These are phyloP conservation scores for Aphis gossypii DNA, from an alignment of 1,140 invertebrate species.

Conservation along the genomic window DNA sequence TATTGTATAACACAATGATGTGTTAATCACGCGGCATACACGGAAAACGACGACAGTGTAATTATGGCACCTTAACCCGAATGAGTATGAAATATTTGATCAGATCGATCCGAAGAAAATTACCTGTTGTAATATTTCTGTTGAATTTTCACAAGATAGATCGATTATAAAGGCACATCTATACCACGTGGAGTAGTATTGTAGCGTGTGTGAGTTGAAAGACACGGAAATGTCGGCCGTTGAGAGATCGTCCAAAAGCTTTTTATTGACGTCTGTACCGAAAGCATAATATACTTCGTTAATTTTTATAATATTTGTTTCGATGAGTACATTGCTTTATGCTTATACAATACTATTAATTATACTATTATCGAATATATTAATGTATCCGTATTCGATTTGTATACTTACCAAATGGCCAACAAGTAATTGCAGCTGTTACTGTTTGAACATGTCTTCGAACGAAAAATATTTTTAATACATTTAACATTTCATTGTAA, in stretches of 20 bases:
- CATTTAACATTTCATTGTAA: background rate
- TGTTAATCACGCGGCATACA: too few relatives aligned
- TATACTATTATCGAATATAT: background rate
- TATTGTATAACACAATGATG: too few relatives aligned
- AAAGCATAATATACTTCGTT: background rate
- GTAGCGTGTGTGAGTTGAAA: background rate
- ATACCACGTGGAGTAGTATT: background rate
- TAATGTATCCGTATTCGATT: background rate
- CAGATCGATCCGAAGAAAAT: background rate
- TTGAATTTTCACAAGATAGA: background rate
- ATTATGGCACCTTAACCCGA: background rate
- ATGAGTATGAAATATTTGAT: background rate
- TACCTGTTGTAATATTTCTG: background rate
- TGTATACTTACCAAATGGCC: background rate
- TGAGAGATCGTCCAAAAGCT: background rate
- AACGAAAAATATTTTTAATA: background rate
- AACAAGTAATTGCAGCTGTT: background rate
- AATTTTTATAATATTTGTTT: background rate
- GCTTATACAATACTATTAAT: background rate
- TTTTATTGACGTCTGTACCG: background rate
- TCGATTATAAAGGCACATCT: background rate
- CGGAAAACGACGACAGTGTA: background rate
- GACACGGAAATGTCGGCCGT: background rate
- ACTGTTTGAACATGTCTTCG: slow-evolving; percentile 17
- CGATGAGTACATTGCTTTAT: rapidly evolving